Base-by-base conservation (phyloP, 2,888 invertebrate species). In the Auanema freiburgensis region DNA sequence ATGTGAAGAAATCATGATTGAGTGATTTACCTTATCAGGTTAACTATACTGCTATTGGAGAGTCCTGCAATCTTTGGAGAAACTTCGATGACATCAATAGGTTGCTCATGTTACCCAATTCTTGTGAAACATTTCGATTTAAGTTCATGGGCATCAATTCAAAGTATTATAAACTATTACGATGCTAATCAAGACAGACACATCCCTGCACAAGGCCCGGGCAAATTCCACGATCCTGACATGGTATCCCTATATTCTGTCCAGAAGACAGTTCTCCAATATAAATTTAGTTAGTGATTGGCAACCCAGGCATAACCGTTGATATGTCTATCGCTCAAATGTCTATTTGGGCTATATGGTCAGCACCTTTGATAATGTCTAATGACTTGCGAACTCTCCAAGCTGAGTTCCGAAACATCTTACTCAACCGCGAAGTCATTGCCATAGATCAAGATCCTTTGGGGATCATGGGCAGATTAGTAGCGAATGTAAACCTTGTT, bases 201-300 rank as follows among this genome's bases (percentile, higher is more conserved):
- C 66, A 81, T 83, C 57, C 67, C 77, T 14, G 79, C 83, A 3
- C 85, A 86, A 43, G 86, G 85, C 8, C 87, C 87, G 0, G 86
- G 87, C 14, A 80, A 80, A 59, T 87, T 85, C 80, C 86, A 87
- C 76, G 86, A 87, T 70, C 87, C 87, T 2, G 87, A 87, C 73
- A 86, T 86, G 87, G 85, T 86, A 14, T 4, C 8, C 43, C 43
- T n/a, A 43, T 12, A n/a, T 43, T 43, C n/a, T 43, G 43, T 12
- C 43, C 12, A 43, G 12, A 14, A 43, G 12, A 14, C 43, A 14
- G 12, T 43, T 14, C 43, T 43, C 43, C 12, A 43, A 43, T 14
- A 14, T 43, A 43, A 43, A 14, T 43, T 5, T 8, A 46, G 18
- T 46, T 81, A 40, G 78, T 81, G 2, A 79, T 78, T 58, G 81